A percentile compares a stretch with the other conserved stretches of the same genome.
These are phyloP conservation scores for Dendrocincla fuliginosa DNA, from an alignment of 2,797 vertebrate species.

Conservation along the genomic window DNA sequence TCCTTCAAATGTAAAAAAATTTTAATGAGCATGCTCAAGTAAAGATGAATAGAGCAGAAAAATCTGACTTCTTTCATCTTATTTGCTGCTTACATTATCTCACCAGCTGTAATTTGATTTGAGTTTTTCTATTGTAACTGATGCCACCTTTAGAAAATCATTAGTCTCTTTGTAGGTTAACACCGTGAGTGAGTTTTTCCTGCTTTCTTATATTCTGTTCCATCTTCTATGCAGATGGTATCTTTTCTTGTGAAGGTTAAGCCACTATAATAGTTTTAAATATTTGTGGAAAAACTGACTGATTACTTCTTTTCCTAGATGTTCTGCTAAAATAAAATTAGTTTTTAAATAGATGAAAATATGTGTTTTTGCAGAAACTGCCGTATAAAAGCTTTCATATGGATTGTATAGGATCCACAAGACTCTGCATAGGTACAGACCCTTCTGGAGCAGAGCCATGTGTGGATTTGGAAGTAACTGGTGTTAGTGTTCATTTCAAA, in stretches of 20 bases:
- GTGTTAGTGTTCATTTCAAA: background rate
- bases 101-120: background rate
- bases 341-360: background rate
- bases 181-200: background rate
- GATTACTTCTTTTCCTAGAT: background rate
- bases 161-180: background rate
- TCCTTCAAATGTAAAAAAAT: background rate
- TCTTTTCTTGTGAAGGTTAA: background rate
- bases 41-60: background rate
- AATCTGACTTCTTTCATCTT: background rate
- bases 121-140: background rate
- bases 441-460: background rate
- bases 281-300: background rate
- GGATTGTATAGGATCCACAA: background rate
- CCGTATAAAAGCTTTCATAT: background rate
- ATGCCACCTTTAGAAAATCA: background rate
- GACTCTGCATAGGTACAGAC: rapidly evolving
- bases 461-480: background rate
- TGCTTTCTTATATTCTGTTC: background rate
- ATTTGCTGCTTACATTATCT: background rate
- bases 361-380: background rate
- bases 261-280: background rate
- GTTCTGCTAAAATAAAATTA: background rate
- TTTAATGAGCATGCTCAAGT: background rate
- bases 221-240: background rate